These are phyloP conservation scores for Menura novaehollandiae DNA, from an alignment of 2,113 vertebrate genomes.

Conservation along the genomic window DNA sequence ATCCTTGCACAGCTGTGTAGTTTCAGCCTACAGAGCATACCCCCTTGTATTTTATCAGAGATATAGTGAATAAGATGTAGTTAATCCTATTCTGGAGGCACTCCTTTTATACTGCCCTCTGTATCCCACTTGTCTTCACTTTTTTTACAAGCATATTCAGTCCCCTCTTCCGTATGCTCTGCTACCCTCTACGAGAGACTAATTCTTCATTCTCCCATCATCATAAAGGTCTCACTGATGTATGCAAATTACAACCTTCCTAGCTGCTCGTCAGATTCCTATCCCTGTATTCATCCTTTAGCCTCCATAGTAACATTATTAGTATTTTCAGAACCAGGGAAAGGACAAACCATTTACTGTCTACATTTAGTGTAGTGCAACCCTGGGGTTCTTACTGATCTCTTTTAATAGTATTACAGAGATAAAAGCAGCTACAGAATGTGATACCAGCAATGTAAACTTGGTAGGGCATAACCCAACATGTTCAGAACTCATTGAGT, in stretches of 20 bases:
- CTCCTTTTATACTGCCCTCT: slow-evolving; percentile 2
- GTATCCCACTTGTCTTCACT: background rate
- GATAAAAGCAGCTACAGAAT: background rate
- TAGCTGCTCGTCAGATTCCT: background rate
- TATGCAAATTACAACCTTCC: slow-evolving; percentile 27
- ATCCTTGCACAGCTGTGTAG: background rate
- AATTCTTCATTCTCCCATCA: slow-evolving; percentile 8
- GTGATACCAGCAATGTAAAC: background rate
- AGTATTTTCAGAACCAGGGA: background rate
- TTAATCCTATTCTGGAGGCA: slow-evolving; percentile 15
- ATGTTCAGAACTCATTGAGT: background rate
- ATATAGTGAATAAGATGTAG: background rate
- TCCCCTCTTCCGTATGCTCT: slow-evolving; percentile 13
- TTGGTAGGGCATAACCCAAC: background rate
- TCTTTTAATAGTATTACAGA: background rate
- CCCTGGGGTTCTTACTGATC: background rate
- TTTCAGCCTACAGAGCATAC: background rate
- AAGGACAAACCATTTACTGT: background rate
- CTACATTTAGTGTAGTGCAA: background rate
- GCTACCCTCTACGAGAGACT: background rate
- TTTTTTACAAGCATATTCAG: background rate
- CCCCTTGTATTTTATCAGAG: background rate
- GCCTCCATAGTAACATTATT: slow-evolving; percentile 12
- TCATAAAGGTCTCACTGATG: slow-evolving; percentile 19
- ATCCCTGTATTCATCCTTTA: background rate